These are phyloP conservation scores for Macrocentrus cingulum DNA, from an alignment of 1,140 invertebrate genomes.

Conservation along the genomic window DNA sequence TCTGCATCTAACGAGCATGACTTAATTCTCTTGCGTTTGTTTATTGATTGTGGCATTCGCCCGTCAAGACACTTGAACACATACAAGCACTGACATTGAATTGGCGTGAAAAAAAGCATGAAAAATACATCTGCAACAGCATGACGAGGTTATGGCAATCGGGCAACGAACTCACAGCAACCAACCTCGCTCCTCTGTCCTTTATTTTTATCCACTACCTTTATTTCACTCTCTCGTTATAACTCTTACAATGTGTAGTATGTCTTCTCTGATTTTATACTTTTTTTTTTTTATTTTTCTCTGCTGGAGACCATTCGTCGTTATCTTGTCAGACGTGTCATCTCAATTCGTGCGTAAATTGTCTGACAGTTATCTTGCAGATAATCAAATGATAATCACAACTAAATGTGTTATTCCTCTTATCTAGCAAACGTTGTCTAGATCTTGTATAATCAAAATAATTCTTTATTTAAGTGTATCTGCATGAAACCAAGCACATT, in stretches of 20 bases:
- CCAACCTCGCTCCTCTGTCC: neutral
- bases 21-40: too few species aligned
- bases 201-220: constrained; percentile 16
- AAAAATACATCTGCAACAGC: too few species aligned
- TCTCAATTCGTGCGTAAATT: too few species aligned
- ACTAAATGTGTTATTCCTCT: too few species aligned
- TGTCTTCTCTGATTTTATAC: neutral
- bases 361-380: too few species aligned
- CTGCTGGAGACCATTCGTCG: constrained; percentile 7
- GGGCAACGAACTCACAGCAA: constrained; percentile 35
- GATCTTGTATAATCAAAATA: too few species aligned
- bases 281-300: constrained; percentile 3
- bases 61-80: too few species aligned
- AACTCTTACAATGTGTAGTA: neutral
- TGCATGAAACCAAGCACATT: too few species aligned
- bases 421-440: neutral
- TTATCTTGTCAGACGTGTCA: neutral
- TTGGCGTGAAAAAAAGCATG: constrained; percentile 24
- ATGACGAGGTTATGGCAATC: constrained; percentile 26
- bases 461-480: too few species aligned
- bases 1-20: too few species aligned
- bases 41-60: constrained; percentile 32
- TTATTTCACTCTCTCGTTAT: constrained; percentile 3
- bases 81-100: too few species aligned
- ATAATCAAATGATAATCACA: too few species aligned